Conservation (phyloP, 2,797 vertebrate species). For the Anniella stebbinsi region DNA sequence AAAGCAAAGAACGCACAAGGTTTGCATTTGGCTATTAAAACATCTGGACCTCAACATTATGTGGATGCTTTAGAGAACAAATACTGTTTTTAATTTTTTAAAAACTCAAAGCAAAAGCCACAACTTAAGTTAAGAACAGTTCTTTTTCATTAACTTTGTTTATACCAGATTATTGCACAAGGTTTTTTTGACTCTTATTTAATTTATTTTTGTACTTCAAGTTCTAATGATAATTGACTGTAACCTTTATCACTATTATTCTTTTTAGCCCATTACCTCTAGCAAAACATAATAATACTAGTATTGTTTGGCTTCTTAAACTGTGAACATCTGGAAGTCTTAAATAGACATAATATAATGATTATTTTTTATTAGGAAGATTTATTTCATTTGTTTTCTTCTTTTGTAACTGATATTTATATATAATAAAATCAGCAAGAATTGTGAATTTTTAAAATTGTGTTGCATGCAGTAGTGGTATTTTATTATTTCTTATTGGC, state of each 20-base stretch:
- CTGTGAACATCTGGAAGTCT: conserved; percentile 69
- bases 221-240: conserved; percentile 75
- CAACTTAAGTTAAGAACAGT: conserved; percentile 71
- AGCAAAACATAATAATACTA: conserved; percentile 75
- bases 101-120: conserved; percentile 67
- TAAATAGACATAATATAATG: conserved; percentile 66
- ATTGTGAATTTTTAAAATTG: conserved; percentile 59
- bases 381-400: conserved; percentile 70
- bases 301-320: conserved; percentile 74
- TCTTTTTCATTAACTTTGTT: conserved; percentile 79
- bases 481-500: conserved; percentile 47
- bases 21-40: conserved; percentile 60
- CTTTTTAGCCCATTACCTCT: conserved; percentile 59
- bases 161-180: conserved; percentile 76
- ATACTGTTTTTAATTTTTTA: conserved; percentile 72
- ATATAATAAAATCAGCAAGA: conserved; percentile 60
- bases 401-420: conserved; percentile 69
- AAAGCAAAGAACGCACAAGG: conserved; percentile 64
- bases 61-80: conserved; percentile 72
- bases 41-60: conserved; percentile 70
- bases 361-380: conserved; percentile 71
- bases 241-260: conserved; percentile 75
- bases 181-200: conserved; percentile 77
- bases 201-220: conserved; percentile 80
- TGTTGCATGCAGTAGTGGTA: conserved; percentile 47